Conservation (phyloP, 2,797 vertebrate genomes). For the Enteromius thamalakanensis region DNA sequence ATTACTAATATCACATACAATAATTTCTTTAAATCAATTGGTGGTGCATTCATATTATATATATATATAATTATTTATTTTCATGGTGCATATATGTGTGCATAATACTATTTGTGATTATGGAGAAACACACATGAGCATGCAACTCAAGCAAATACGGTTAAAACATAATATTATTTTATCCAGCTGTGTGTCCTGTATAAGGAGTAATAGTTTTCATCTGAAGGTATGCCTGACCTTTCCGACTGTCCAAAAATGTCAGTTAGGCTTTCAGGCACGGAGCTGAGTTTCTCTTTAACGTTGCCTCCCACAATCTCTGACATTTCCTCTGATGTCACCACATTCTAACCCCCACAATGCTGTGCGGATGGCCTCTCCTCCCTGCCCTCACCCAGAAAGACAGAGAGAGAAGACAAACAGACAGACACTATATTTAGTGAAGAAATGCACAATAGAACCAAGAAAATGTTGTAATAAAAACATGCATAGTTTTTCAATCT, state of each 20-base stretch:
- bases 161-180: neutral
- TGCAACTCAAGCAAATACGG: neutral
- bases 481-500: neutral
- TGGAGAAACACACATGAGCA: neutral
- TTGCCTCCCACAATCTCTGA: constrained; percentile 80
- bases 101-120: neutral
- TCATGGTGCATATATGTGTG: neutral
- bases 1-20: too few species aligned
- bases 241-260: constrained; percentile 78
- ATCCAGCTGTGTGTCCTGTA: constrained; percentile 70
- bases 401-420: constrained; percentile 36
- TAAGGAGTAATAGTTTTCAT: constrained; percentile 78
- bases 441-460: constrained; percentile 10
- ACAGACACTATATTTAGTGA: constrained; percentile 20
- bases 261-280: constrained; percentile 79
- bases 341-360: constrained; percentile 77
- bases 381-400: constrained; percentile 50
- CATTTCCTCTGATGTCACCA: constrained; percentile 82
- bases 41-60: too few species aligned
- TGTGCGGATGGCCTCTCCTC: constrained; percentile 67
- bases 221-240: constrained; percentile 76
- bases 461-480: neutral
- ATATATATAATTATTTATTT: neutral
- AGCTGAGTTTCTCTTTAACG: constrained; percentile 81
- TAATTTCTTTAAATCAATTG: too few species aligned